Evolutionary conservation across 2,888 invertebrate genomes (phyloP).

Genomic region (Lycocerus yunnanus): DNA sequence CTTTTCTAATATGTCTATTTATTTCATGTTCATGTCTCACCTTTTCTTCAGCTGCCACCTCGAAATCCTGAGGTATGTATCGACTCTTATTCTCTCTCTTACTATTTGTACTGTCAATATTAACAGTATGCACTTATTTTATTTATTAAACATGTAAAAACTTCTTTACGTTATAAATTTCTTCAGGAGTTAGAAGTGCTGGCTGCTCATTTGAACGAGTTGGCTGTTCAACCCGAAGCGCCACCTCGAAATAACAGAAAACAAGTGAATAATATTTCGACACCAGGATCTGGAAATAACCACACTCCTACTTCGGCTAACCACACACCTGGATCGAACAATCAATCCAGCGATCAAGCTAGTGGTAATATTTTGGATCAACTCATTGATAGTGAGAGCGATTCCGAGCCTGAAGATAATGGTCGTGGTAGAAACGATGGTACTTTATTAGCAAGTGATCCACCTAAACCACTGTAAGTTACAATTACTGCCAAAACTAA

Average conservation of each 20-base stretch:
- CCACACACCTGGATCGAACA: slow-evolving; percentile 37
- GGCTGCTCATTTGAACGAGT: slow-evolving; percentile 93
- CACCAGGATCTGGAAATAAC: slow-evolving; percentile 48
- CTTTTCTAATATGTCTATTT: slow-evolving; percentile 59
- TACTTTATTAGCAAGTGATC: slow-evolving; percentile 93
- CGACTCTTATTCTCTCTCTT: slow-evolving; percentile 26
- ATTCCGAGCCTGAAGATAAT: slow-evolving; percentile 82
- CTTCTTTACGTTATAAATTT: slow-evolving; percentile 1
- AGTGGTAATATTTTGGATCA: slow-evolving; percentile 66
- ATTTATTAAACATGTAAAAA: neutral
- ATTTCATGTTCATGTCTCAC: slow-evolving; percentile 63
- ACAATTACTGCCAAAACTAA: neutral
- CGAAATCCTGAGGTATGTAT: slow-evolving; percentile 88
- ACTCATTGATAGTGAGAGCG: slow-evolving; percentile 76
- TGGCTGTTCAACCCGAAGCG: slow-evolving; percentile 76
- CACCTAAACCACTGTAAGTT: slow-evolving; percentile 94
- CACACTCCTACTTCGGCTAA: slow-evolving; percentile 40
- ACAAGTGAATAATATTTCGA: slow-evolving; percentile 49
- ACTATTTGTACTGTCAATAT: slow-evolving; percentile 4
- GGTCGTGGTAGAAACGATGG: slow-evolving; percentile 88
- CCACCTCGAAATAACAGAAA: slow-evolving; percentile 68
- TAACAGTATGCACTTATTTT: neutral
- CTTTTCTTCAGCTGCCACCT: slow-evolving; percentile 74
- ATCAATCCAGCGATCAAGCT: slow-evolving; percentile 44
- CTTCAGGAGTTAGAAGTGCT: slow-evolving; percentile 91